A percentile compares a stretch with the other conserved stretches of the same genome.
Conservation (phyloP, 2,888 invertebrate species). For the Laspeyria flexula region DNA sequence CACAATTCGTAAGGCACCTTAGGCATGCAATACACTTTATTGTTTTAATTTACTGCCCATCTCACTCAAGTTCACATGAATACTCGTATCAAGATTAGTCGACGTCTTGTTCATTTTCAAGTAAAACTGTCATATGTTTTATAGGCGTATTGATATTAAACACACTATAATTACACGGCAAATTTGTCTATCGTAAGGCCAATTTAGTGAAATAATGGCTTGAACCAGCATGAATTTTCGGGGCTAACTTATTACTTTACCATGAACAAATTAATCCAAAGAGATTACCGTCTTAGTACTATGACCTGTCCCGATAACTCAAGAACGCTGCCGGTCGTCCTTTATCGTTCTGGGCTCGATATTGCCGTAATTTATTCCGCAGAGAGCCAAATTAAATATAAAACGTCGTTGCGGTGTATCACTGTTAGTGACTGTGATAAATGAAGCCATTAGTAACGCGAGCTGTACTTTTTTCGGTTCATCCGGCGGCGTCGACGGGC, state of each 20-base stretch:
- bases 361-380: constrained; percentile 82
- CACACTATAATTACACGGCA: constrained; percentile 44
- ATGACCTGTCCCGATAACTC: constrained; percentile 77
- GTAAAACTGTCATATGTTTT: constrained; percentile 40
- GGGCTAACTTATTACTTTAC: constrained; percentile 80
- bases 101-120: constrained; percentile 43
- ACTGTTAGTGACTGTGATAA: constrained; percentile 86
- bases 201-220: constrained; percentile 31
- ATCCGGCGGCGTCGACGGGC: constrained; percentile 80
- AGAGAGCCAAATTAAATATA: constrained; percentile 85
- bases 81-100: constrained; percentile 54
- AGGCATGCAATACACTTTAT: constrained; percentile 58
- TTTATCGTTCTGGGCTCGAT: constrained; percentile 79
- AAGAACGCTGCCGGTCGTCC: constrained; percentile 68
- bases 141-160: constrained; percentile 47
- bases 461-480: constrained; percentile 85
- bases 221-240: constrained; percentile 58
- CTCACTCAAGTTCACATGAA: constrained; percentile 58
- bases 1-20: constrained; percentile 38
- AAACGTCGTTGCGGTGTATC: constrained; percentile 85
- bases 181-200: not conserved
- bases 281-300: constrained; percentile 75
- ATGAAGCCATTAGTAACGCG: constrained; percentile 86
- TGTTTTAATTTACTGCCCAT: constrained; percentile 70
- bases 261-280: constrained; percentile 79